phyloP scores from a whole-genome alignment of 2,888 invertebrate genomes.

The Acronicta leporina region DNA sequence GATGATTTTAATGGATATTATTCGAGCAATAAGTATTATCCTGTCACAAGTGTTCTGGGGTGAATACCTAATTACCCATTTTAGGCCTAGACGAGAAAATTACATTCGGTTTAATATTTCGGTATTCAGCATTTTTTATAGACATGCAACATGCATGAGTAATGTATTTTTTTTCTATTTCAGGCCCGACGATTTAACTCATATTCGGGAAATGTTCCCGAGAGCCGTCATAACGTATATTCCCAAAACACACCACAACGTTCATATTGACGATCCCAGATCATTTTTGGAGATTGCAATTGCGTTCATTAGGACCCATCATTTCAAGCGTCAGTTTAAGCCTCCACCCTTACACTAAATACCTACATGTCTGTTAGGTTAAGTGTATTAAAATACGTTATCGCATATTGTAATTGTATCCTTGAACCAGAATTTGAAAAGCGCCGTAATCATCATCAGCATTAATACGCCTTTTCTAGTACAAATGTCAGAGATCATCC shows the following conservation, averaged over 20 bases:
- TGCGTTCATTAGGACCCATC: constrained; percentile 71
- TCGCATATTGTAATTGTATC: not conserved
- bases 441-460: too few relatives aligned
- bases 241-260: constrained; percentile 70
- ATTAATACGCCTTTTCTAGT: too few relatives aligned
- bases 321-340: constrained; percentile 27
- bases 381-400: constrained; percentile 19
- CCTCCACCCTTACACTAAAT: not conserved
- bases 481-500: too few relatives aligned
- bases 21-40: too few relatives aligned
- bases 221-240: constrained; percentile 74
- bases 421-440: too few relatives aligned
- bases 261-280: constrained; percentile 74
- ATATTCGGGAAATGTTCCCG: constrained; percentile 87
- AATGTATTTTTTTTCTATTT: constrained; percentile 33
- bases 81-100: too few relatives aligned
- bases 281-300: constrained; percentile 81
- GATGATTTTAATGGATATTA: too few relatives aligned
- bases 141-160: too few relatives aligned
- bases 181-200: constrained; percentile 87
- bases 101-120: too few relatives aligned
- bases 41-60: too few relatives aligned
- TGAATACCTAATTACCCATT: too few relatives aligned
- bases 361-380: not conserved
- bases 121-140: too few relatives aligned